A percentile compares a stretch with the other conserved stretches of the same genome.
These are phyloP conservation scores for Crotophaga sulcirostris DNA, from an alignment of 2,113 vertebrate species.

Conservation along the genomic window DNA sequence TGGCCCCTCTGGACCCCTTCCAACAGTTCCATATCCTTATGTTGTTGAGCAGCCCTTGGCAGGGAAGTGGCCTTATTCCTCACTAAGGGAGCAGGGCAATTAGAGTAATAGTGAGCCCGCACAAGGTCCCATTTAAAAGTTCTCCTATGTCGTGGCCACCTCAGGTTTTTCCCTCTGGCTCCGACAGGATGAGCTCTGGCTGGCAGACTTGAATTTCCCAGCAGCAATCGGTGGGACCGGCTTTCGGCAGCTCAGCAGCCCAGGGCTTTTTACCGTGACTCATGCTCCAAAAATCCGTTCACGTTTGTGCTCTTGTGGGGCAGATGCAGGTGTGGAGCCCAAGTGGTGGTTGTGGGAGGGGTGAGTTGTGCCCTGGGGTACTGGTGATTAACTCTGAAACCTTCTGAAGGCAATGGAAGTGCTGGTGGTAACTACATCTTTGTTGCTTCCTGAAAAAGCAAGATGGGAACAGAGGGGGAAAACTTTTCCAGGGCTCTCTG, in stretches of 20 bases:
- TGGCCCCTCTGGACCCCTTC: no score
- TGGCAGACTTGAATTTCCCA: neutral
- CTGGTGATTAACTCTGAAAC: neutral
- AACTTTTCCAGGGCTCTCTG: neutral
- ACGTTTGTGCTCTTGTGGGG: neutral
- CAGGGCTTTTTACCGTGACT: neutral
- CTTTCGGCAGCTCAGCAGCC: neutral
- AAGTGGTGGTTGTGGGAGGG: neutral
- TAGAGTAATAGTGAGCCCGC: neutral
- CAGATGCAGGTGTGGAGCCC: neutral
- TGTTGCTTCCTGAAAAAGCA: neutral
- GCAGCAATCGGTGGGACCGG: neutral
- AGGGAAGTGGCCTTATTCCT: neutral
- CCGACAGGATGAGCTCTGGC: neutral
- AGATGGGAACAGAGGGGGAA: neutral
- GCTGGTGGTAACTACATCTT: neutral
- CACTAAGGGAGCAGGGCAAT: neutral
- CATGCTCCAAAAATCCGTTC: neutral
- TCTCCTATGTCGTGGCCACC: fast-evolving
- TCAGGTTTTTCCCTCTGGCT: neutral
- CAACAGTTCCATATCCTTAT: no score
- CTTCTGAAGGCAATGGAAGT: neutral
- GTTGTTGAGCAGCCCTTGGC: neutral
- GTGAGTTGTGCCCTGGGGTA: neutral
- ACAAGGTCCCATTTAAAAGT: neutral